Conservation (phyloP, 2,888 invertebrate species). For the Magallana nippona region DNA sequence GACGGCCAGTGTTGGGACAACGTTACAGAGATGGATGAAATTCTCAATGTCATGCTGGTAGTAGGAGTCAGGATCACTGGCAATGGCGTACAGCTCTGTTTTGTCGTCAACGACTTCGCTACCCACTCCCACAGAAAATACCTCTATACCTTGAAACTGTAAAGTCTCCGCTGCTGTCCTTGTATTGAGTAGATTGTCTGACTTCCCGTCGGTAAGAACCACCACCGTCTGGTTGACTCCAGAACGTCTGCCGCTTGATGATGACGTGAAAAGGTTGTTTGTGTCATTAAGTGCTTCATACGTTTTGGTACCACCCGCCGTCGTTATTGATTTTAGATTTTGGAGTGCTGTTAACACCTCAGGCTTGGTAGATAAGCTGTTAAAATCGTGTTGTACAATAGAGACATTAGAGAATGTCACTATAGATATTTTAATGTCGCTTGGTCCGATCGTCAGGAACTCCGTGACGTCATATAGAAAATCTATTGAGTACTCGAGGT, state of each 20-base stretch:
- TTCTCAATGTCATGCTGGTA: constrained; percentile 35
- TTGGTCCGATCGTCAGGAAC: constrained; percentile 39
- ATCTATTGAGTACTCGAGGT: constrained; percentile 36
- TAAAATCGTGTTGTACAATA: constrained; percentile 38
- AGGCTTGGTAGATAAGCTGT: not conserved
- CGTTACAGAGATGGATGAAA: constrained; percentile 45
- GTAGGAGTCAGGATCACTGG: constrained; percentile 44
- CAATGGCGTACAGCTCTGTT: constrained; percentile 40
- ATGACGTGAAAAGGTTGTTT: constrained; percentile 22
- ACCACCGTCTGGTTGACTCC: constrained; percentile 37
- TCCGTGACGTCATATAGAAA: constrained; percentile 40
- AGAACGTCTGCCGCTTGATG: constrained; percentile 16
- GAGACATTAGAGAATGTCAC: constrained; percentile 40
- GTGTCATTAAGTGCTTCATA: constrained; percentile 42
- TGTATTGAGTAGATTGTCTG: constrained; percentile 34
- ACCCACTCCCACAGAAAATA: constrained; percentile 48
- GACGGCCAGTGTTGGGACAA: constrained; percentile 39
- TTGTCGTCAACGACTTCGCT: not conserved
- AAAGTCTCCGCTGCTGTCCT: constrained; percentile 25
- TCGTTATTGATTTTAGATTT: constrained; percentile 21
- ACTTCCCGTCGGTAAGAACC: constrained; percentile 47
- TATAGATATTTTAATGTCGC: constrained; percentile 41
- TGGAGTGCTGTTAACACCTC: constrained; percentile 37
- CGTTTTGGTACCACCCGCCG: constrained; percentile 45
- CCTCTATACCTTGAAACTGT: not conserved